Evolutionary conservation across 2,888 invertebrate species (phyloP), one percentile per base, ranked within the genome.

Genomic region (Apamea crenata): DNA sequence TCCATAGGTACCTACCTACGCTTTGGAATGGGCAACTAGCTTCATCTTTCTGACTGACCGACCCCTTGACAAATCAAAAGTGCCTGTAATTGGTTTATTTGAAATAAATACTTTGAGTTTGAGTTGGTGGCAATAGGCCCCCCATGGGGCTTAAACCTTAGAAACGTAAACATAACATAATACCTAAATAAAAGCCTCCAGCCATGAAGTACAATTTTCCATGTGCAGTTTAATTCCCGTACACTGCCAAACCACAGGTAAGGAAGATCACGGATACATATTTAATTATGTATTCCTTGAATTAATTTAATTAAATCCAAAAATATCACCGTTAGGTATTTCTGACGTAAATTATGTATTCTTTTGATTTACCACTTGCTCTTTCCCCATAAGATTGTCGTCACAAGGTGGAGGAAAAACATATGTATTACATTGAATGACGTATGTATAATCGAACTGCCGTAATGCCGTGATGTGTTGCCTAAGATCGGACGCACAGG

Each of bases 401-500:
- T 84, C 84, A 81, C 18, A 7, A 14, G 18, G 16, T 70, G 6
- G 29, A 84, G 84, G 84, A 61, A 81, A 81, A 53, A 59, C 32
- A 16, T 32, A 66, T 12, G 25, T 59, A 79, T 44, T 44, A 29
- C 21, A 71, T 53, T 61, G 14, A 21, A 79, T 82, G 81, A 84
- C 81, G 81, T 80, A 47, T 56, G 10, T 53, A 16, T 14, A 21
- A 61, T 21, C 25, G 14, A 12, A 2, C 6, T 53, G 53, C 21
- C 71, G 53, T 72, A 65, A 69, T 67, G 29, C n/a, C 29, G 50
- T 29, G 50, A 25, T 44, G 0, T 12, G 14, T 81, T 59, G 47
- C 79, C 2, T 36, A 71, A 61, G n/a, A 53, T 70, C 59, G 53
- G 66, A 80, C 71, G 70, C 21, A 71, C 40, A 32, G 14, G 71